These are phyloP conservation scores for Onychorhynchus coronatus DNA, from an alignment of 2,113 vertebrate genomes.

Conservation along the genomic window DNA sequence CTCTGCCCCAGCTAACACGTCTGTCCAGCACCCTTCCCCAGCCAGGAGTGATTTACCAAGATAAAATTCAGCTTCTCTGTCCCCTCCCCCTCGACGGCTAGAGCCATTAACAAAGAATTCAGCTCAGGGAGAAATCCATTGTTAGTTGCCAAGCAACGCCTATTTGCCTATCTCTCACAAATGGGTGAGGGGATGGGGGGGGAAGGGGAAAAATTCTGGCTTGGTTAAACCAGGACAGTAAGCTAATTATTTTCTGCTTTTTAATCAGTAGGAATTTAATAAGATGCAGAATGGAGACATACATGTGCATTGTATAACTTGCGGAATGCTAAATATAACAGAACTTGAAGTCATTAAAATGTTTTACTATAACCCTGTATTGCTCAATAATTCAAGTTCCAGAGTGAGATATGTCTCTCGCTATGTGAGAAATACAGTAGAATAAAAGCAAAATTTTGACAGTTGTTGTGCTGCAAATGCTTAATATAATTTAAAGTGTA, in stretches of 20 bases:
- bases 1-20: too few species aligned
- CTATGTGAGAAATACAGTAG: neutral
- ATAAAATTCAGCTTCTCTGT: too few species aligned
- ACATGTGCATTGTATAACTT: neutral
- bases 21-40: too few species aligned
- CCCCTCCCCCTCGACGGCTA: too few species aligned
- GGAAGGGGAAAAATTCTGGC: too few species aligned
- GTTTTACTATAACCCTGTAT: neutral
- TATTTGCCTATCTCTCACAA: too few species aligned
- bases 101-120: too few species aligned
- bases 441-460: neutral
- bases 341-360: neutral
- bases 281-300: neutral
- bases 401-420: neutral
- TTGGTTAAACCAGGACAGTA: too few species aligned
- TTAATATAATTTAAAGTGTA: neutral
- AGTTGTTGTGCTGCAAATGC: neutral
- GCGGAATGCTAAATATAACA: neutral
- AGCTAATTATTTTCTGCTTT: neutral
- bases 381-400: neutral
- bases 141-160: too few species aligned
- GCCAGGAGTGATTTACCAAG: too few species aligned
- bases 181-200: too few species aligned
- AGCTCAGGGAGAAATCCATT: too few species aligned
- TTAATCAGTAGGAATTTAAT: neutral